Conservation (phyloP, 2,888 invertebrate genomes). For the Eledone cirrhosa region DNA sequence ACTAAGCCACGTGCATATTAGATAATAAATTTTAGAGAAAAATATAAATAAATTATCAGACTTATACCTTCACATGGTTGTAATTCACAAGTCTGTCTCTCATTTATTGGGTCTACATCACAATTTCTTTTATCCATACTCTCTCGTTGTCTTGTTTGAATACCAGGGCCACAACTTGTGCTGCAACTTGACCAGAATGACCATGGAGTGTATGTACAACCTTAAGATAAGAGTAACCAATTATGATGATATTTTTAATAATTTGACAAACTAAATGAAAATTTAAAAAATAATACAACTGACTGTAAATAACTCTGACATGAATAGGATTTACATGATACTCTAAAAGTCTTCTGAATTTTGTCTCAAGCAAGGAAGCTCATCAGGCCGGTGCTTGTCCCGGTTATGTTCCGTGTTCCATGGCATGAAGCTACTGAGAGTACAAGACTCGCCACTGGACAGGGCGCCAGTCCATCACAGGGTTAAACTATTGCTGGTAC, state of each 20-base stretch:
- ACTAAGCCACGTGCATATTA: too few species aligned
- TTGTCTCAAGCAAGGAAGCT: too few species aligned
- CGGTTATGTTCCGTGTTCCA: too few species aligned
- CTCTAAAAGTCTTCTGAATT: too few species aligned
- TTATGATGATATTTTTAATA: not conserved
- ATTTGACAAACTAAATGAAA: not conserved
- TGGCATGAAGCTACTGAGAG: too few species aligned
- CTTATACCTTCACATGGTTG: constrained; percentile 16
- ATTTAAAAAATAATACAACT: not conserved
- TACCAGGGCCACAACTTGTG: constrained; percentile 8
- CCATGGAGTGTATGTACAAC: constrained; percentile 22
- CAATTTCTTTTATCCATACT: not conserved
- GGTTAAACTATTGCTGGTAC: too few species aligned
- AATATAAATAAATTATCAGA: too few species aligned
- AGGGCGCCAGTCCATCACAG: too few species aligned
- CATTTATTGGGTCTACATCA: not conserved
- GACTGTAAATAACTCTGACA: not conserved
- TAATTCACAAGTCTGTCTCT: constrained; percentile 20
- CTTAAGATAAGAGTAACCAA: not conserved
- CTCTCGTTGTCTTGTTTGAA: constrained; percentile 17
- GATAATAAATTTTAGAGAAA: too few species aligned
- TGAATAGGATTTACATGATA: too few species aligned
- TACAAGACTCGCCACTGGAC: too few species aligned
- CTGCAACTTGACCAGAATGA: constrained; percentile 24
- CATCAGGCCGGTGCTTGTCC: too few species aligned